Conservation (phyloP, 1,140 invertebrate species). For the Drosophila sp. region DNA sequence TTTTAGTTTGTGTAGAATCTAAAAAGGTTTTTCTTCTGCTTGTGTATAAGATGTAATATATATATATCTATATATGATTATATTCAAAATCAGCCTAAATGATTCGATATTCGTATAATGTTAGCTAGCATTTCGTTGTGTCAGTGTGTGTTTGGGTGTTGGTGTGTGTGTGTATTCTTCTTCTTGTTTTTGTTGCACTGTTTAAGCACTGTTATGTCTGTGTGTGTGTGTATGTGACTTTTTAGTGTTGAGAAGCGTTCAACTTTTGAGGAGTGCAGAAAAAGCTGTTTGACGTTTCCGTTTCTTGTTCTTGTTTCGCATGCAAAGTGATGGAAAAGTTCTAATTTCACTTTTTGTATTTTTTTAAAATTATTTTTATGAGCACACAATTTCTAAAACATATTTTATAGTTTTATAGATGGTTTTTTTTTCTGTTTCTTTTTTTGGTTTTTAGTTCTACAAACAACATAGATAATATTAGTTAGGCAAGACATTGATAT, state of each 20-base stretch:
- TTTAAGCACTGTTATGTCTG: slow-evolving; percentile 20
- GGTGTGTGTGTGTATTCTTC: slow-evolving; percentile 4
- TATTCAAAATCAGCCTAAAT: slow-evolving; percentile 52
- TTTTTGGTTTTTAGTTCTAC: slow-evolving; percentile 46
- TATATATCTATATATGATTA: slow-evolving; percentile 35
- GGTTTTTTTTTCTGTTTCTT: background rate
- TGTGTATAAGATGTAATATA: slow-evolving; percentile 23
- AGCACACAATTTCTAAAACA: slow-evolving; percentile 47
- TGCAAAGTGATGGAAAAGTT: slow-evolving; percentile 31
- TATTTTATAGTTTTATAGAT: slow-evolving; percentile 8
- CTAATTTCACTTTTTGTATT: slow-evolving; percentile 14
- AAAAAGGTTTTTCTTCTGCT: slow-evolving; percentile 2
- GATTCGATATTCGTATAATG: slow-evolving; percentile 38
- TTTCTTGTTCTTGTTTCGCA: slow-evolving; percentile 33
- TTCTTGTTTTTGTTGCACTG: slow-evolving; percentile 21
- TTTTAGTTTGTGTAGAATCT: background rate
- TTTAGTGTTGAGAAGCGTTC: slow-evolving; percentile 30
- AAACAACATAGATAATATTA: slow-evolving; percentile 59
- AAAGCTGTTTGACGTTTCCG: slow-evolving; percentile 41
- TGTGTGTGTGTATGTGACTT: background rate
- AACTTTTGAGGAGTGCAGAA: slow-evolving; percentile 38
- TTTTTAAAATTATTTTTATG: slow-evolving; percentile 22
- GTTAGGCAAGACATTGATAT: slow-evolving; percentile 66
- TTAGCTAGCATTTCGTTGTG: slow-evolving; percentile 49
- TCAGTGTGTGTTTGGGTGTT: background rate